Conservation (phyloP, 2,113 vertebrate genomes). For the Parus major region DNA sequence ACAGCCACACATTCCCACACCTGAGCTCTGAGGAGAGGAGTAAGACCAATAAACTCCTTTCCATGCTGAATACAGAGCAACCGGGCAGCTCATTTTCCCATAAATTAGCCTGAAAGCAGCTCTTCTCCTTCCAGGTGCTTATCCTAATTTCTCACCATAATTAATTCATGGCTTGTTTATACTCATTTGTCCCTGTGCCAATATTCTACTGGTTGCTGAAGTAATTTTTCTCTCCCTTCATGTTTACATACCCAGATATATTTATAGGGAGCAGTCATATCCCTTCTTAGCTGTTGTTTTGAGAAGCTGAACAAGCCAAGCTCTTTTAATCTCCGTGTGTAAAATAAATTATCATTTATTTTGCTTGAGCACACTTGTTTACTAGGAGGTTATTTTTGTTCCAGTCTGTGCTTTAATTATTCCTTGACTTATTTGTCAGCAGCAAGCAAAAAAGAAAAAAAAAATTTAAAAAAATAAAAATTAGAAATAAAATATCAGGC, state of each 20-base stretch:
- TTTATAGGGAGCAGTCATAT: slow-evolving; percentile 9
- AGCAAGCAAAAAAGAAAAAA: background rate
- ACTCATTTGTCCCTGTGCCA: slow-evolving; percentile 44
- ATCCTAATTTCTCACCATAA: slow-evolving; percentile 15
- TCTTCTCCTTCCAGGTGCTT: slow-evolving; percentile 4
- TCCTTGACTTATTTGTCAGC: background rate
- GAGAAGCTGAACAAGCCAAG: slow-evolving; percentile 43
- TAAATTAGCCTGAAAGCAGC: background rate
- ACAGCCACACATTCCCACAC: background rate
- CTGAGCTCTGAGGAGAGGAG: background rate
- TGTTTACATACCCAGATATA: slow-evolving; percentile 29
- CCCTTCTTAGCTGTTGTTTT: slow-evolving; percentile 32
- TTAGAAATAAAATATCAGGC: background rate
- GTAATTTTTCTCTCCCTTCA: slow-evolving; percentile 9
- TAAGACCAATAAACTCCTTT: background rate
- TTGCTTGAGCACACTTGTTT: slow-evolving; percentile 39
- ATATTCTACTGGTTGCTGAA: slow-evolving; percentile 18
- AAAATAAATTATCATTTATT: slow-evolving; percentile 60
- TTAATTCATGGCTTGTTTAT: slow-evolving; percentile 32
- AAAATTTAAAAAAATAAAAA: background rate
- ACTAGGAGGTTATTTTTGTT: background rate
- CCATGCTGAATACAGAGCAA: background rate
- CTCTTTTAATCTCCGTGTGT: slow-evolving; percentile 39
- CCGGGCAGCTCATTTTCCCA: background rate
- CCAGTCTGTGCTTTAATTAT: background rate